Evolutionary conservation across 2,113 vertebrate species (phyloP).

Genomic region (Riparia riparia): DNA sequence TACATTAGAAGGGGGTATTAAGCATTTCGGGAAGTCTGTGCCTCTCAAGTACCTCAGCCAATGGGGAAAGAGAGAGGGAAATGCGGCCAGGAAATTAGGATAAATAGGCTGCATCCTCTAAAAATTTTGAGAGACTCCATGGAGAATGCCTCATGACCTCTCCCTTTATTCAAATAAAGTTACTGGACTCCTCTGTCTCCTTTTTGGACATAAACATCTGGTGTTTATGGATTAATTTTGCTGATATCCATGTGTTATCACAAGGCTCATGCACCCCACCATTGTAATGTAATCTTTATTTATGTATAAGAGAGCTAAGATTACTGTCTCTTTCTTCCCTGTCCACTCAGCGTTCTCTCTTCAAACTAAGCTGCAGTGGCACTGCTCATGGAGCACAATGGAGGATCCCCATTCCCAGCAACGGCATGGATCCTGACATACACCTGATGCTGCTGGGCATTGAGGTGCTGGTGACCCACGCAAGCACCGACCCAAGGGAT

Average conservation of each 20-base stretch:
- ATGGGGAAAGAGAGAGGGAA: background rate
- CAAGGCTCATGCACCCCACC: background rate
- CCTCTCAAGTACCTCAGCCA: background rate
- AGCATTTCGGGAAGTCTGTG: background rate
- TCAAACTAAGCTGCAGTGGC: background rate
- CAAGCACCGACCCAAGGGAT: accelerated
- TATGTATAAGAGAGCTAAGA: background rate
- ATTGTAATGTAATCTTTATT: background rate
- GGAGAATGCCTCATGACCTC: background rate
- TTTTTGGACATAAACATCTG: background rate
- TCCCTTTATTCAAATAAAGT: background rate
- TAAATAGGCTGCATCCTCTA: background rate
- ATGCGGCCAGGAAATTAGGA: background rate
- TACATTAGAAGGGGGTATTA: background rate
- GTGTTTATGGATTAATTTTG: background rate
- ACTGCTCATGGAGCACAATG: background rate
- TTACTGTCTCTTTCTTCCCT: background rate
- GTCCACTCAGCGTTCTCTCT: background rate
- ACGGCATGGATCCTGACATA: accelerated
- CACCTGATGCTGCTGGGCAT: background rate
- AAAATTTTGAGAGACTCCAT: background rate
- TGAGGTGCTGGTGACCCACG: accelerated
- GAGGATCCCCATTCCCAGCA: background rate
- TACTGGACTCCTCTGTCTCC: background rate
- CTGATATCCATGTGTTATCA: background rate